A percentile compares a stretch with the other conserved stretches of the same genome.
These are phyloP conservation scores for Oreotrochilus melanogaster DNA, from an alignment of 2,113 vertebrate genomes.

Conservation along the genomic window DNA sequence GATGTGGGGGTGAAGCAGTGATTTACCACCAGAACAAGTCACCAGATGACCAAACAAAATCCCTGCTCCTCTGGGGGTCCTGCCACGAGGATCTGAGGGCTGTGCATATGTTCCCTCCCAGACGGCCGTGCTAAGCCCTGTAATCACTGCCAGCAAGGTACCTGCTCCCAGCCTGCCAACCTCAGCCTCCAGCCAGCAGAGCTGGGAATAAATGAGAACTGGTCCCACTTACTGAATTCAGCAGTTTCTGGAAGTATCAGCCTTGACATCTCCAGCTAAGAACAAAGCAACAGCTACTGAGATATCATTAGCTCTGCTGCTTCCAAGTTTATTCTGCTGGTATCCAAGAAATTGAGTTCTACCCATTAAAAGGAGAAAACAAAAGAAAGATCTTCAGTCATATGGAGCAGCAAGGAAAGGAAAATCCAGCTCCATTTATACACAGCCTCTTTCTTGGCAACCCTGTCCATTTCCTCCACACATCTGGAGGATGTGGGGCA, in stretches of 20 bases:
- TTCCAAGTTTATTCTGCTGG: neutral
- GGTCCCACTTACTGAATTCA: neutral
- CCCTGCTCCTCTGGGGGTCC: neutral
- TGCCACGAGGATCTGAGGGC: neutral
- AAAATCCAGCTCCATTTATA: neutral
- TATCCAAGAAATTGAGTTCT: neutral
- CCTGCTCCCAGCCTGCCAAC: neutral
- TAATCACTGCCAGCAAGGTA: neutral
- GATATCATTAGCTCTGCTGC: neutral
- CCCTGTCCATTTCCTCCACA: neutral
- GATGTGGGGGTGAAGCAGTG: neutral
- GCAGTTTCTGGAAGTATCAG: neutral
- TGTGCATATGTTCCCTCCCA: constrained; percentile 1
- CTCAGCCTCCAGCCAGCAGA: neutral
- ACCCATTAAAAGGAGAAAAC: neutral
- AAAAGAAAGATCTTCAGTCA: neutral
- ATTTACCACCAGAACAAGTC: neutral
- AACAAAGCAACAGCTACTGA: neutral
- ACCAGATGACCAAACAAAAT: neutral
- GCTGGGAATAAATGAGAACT: neutral
- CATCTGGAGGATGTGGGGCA: neutral
- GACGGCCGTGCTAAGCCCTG: neutral
- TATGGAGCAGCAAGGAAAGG: neutral
- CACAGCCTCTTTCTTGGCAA: neutral
- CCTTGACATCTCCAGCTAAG: neutral